Base-by-base conservation (phyloP, 2,888 invertebrate species). In the Globia sparganii region DNA sequence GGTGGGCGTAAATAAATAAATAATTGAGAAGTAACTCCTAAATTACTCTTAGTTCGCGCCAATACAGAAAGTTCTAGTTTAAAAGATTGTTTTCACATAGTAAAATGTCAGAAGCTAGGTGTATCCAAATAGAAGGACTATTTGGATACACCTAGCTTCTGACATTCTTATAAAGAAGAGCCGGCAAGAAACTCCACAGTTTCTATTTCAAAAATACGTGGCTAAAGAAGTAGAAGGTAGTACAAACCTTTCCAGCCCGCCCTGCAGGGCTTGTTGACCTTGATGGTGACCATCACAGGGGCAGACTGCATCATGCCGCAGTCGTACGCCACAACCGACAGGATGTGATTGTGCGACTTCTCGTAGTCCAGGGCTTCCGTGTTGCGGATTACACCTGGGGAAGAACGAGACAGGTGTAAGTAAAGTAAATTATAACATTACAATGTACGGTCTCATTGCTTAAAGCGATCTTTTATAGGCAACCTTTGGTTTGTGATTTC, bases 281-380 rank as follows among this genome's bases (percentile, higher is more conserved):
- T 99, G 94, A 99, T 98, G 91, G 99, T 99, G 91, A 99, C 99
- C 98, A 99, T 98, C 70, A 99, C 99, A 0, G 99, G 99, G 62
- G 98, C 97, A 0, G 99, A 99, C 93, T 98, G 98, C 93, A 98
- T 98, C 98, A 99, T 99, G 67, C 99, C 99, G 94, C 99, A 99
- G 95, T 99, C 99, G 93, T 99, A 99, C 2, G 99, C 99, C 80
- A 99, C 99, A 80, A 99, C 99, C 53, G 99, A 99, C 70, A 99
- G 97, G 89, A 99, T 99, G 97, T 99, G 99, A 95, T 99, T 99
- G 96, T 99, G 99, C 13, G 98, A 98, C 81, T 98, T 97, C 93
- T 99, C 99, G 95, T 99, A 99, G 90, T 99, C 99, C 92, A 99
- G 96, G 0, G 99, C 98, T 91, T 99, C 99, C 0, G 99, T 99